Evolutionary conservation across 2,113 vertebrate genomes (phyloP), one percentile per base, ranked within the genome.

Genomic region (Cephalopterus ornatus): DNA sequence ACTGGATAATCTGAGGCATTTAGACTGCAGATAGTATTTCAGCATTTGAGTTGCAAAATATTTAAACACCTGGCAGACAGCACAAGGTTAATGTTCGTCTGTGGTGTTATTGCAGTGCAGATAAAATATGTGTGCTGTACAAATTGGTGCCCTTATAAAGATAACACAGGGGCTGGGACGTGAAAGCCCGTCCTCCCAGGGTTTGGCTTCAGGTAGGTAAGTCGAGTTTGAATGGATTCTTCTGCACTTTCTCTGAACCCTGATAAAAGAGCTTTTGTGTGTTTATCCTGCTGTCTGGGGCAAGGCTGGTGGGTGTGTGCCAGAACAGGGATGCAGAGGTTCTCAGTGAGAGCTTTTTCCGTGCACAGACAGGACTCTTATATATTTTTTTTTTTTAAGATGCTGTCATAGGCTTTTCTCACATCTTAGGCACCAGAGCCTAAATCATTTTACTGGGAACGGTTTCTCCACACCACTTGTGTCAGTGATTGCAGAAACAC

Each of bases 231-330:
- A 68, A 71, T 67, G 27, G 32, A 30, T 83, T 72, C 62, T 70
- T 94, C 67, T 94, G 95, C 76, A 92, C 94, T 96, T 93, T 93
- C 41, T 94, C 88, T 95, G 88, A 97, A 96, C 95, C 56, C 80
- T 75, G 46, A 49, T 61, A 55, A 95, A 95, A 75, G 94, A 90
- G 79, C 55, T 95, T 96, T 95, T 95, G 86, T 95, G 68, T 95
- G 39, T 91, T 93, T 93, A 59, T 93, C 42, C 81, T 75, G 47
- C 80, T 94, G 93, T 93, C 63, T 97, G 95, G 91, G 92, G 88
- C 71, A 91, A 39, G 83, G 74, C 74, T 85, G 92, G 79, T 96
- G 95, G 95, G 68, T 3, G 17, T 39, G 66, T 96, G 94, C 96
- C 96, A 96, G 95, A 61, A 27, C 58, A 55, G 77, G 35, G 86